Percentiles rank a stretch among this genome's conserved stretches.
phyloP scores from a whole-genome alignment of 2,888 invertebrate genomes.

The Autographa pulchrina region DNA sequence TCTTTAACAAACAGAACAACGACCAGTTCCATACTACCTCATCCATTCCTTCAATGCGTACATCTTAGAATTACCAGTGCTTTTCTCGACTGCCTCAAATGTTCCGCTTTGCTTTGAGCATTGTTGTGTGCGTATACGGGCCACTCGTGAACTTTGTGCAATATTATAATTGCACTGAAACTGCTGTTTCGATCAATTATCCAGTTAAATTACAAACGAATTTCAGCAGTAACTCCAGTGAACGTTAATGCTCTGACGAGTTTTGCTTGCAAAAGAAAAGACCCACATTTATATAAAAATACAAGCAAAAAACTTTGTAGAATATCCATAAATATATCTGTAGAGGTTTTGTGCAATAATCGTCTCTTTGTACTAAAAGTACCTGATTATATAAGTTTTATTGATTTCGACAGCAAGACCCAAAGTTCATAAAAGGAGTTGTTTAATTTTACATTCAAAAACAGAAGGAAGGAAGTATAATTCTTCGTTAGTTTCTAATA shows the following conservation, averaged over 20 bases:
- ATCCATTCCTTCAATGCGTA: slow-evolving; percentile 30
- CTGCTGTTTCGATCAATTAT: slow-evolving; percentile 18
- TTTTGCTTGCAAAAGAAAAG: neutral
- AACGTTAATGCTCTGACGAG: neutral
- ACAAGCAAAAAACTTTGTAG: no score
- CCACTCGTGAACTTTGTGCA: slow-evolving; percentile 38
- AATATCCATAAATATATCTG: neutral
- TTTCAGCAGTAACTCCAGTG: slow-evolving; percentile 2
- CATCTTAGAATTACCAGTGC: slow-evolving; percentile 45
- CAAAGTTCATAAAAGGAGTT: slow-evolving; percentile 8
- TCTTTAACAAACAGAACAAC: neutral
- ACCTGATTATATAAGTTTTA: neutral
- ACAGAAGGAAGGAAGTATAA: neutral
- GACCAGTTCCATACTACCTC: slow-evolving; percentile 18
- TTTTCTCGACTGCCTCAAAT: slow-evolving; percentile 43
- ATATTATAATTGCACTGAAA: slow-evolving; percentile 33
- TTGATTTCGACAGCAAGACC: neutral
- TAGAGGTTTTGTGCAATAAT: neutral
- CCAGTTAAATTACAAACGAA: slow-evolving; percentile 21
- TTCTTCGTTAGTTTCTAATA: no score
- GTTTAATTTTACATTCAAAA: slow-evolving; percentile 15
- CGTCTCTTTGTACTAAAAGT: neutral
- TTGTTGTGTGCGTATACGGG: slow-evolving; percentile 30
- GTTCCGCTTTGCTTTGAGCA: slow-evolving; percentile 41
- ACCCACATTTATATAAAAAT: neutral